Percentiles rank a stretch among this genome's conserved stretches.
phyloP scores from a whole-genome alignment of 2,797 vertebrate species.

The Odontamblyopus rebecca region DNA sequence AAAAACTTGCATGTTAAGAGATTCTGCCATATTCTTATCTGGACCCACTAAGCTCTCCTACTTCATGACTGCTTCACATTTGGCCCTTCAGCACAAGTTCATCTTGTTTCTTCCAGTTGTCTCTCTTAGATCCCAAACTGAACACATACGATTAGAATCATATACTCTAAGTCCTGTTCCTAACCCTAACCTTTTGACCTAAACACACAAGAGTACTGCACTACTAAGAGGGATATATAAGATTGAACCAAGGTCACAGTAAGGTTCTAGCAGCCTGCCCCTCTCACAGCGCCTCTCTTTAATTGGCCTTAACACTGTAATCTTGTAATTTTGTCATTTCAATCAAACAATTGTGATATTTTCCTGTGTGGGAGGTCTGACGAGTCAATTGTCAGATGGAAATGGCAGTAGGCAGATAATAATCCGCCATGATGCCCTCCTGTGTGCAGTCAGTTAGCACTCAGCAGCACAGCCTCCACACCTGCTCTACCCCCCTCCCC shows the following conservation, averaged over 20 bases:
- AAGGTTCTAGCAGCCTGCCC: constrained; percentile 5
- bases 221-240: constrained; percentile 8
- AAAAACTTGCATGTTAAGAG: no score
- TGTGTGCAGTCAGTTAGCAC: neutral
- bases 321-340: constrained; percentile 22
- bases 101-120: neutral
- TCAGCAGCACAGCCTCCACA: neutral
- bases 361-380: neutral
- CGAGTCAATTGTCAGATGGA: constrained; percentile 7
- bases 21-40: no score
- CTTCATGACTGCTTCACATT: no score
- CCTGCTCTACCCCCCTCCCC: neutral
- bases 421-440: constrained; percentile 8
- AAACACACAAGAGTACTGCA: neutral
- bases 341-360: constrained; percentile 24
- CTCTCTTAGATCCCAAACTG: neutral
- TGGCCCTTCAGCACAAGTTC: no score
- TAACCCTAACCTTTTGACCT: neutral
- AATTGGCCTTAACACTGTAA: constrained; percentile 10
- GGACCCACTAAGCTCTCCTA: no score
- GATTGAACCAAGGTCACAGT: constrained; percentile 8
- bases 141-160: constrained; percentile 15
- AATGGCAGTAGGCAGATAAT: neutral
- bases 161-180: neutral
- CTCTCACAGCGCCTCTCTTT: constrained; percentile 11